These are phyloP conservation scores for Zele albiditarsus DNA, from an alignment of 2,888 invertebrate genomes.

Conservation along the genomic window DNA sequence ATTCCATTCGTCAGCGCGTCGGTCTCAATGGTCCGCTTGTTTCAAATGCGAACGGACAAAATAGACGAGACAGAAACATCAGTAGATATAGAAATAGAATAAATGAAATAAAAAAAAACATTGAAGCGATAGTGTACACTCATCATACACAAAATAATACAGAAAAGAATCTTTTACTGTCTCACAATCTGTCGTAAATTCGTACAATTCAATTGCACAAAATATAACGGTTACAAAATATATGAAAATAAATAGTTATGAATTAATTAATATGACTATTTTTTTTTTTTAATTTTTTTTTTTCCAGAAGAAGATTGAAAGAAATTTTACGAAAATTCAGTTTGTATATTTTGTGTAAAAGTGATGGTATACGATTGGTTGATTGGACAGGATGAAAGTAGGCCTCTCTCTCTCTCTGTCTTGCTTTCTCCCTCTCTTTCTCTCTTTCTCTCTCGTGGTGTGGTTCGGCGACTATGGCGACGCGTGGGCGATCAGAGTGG, in stretches of 20 bases:
- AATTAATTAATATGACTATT: too few relatives aligned
- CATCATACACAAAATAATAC: too few relatives aligned
- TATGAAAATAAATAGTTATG: too few relatives aligned
- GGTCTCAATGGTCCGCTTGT: conserved; percentile 66
- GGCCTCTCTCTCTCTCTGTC: conserved; percentile 5
- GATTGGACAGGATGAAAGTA: conserved; percentile 29
- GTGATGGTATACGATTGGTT: not conserved
- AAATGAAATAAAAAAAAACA: not conserved
- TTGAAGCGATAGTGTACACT: not conserved
- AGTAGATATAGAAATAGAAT: not conserved
- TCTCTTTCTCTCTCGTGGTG: not conserved
- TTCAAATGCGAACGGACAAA: conserved; percentile 43
- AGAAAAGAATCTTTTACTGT: too few relatives aligned
- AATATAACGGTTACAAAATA: not conserved
- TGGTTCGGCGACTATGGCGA: conserved; percentile 15
- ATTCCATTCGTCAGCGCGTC: conserved; percentile 57
- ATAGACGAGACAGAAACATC: conserved; percentile 9
- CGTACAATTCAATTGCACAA: not conserved
- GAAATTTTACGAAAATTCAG: too few relatives aligned
- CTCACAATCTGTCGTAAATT: too few relatives aligned
- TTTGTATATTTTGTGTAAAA: too few relatives aligned
- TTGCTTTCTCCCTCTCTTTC: not conserved
- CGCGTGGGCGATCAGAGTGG: conserved; percentile 59
- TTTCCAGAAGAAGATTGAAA: too few relatives aligned
- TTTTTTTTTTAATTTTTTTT: too few relatives aligned